Conservation (phyloP, 2,797 vertebrate species). For the Setipinna tenuifilis region DNA sequence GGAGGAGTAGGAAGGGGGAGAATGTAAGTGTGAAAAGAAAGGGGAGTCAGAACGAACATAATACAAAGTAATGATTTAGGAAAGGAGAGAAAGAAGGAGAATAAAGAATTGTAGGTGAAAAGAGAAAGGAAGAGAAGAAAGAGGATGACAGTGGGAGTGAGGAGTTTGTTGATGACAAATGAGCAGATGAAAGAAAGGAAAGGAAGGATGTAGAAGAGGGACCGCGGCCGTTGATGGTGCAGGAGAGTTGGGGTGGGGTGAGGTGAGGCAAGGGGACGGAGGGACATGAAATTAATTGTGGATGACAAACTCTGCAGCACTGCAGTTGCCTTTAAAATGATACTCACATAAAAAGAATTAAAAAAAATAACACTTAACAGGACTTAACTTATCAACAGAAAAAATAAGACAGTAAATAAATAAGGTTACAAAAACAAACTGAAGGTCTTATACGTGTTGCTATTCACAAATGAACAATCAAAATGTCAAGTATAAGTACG, state of each 20-base stretch:
- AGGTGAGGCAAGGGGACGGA: slow-evolving; percentile 25
- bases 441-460: neutral
- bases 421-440: neutral
- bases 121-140: slow-evolving; percentile 19
- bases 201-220: slow-evolving; percentile 21
- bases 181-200: slow-evolving; percentile 47
- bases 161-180: no score
- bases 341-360: slow-evolving; percentile 4
- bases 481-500: neutral
- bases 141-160: neutral
- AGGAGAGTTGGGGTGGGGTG: neutral
- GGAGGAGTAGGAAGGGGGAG: slow-evolving; percentile 35
- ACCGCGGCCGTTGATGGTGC: neutral
- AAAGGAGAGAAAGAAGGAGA: slow-evolving; percentile 50
- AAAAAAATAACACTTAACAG: neutral
- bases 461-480: neutral
- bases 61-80: slow-evolving; percentile 25
- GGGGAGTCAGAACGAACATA: neutral
- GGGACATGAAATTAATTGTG: slow-evolving; percentile 70
- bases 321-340: neutral
- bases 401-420: neutral
- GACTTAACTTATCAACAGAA: neutral
- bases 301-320: slow-evolving; percentile 50
- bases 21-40: slow-evolving; percentile 5
- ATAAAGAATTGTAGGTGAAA: neutral